Evolutionary conservation across 2,113 vertebrate genomes (phyloP).

Genomic region (Thalassoma bifasciatum): DNA sequence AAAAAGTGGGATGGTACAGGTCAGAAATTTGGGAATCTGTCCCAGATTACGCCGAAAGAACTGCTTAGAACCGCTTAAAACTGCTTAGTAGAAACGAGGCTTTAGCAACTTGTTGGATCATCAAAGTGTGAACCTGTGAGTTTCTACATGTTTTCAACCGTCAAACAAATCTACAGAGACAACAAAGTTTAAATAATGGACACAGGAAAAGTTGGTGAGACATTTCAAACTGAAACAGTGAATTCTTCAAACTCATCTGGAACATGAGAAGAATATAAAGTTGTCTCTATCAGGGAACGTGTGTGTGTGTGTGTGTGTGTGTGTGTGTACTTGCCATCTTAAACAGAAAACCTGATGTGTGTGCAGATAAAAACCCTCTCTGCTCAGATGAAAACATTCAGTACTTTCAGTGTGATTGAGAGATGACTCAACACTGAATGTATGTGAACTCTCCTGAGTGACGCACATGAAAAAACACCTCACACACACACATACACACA

Average conservation of each 20-base stretch:
- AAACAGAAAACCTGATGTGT: background rate
- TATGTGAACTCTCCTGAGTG: conserved; percentile 13
- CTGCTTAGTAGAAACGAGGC: too few relatives aligned
- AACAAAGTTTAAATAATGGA: too few relatives aligned
- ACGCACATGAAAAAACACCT: background rate
- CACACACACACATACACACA: conserved; percentile 14
- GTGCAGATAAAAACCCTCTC: background rate
- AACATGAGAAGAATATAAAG: background rate
- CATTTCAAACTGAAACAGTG: background rate
- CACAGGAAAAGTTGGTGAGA: too few relatives aligned
- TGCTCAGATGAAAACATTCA: background rate
- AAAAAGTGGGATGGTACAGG: too few relatives aligned
- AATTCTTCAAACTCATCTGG: background rate
- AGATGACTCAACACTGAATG: conserved; percentile 14
- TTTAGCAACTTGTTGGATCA: too few relatives aligned
- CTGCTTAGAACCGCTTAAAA: too few relatives aligned
- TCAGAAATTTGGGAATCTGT: too few relatives aligned
- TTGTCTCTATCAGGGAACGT: background rate
- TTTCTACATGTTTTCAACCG: too few relatives aligned
- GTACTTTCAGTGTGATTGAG: conserved; percentile 23
- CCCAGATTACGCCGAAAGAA: too few relatives aligned
- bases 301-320: background rate
- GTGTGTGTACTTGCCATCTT: too few relatives aligned
- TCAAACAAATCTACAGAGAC: too few relatives aligned
- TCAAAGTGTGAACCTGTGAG: too few relatives aligned